phyloP scores from a whole-genome alignment of 2,888 invertebrate genomes.

The Apamea sordens region DNA sequence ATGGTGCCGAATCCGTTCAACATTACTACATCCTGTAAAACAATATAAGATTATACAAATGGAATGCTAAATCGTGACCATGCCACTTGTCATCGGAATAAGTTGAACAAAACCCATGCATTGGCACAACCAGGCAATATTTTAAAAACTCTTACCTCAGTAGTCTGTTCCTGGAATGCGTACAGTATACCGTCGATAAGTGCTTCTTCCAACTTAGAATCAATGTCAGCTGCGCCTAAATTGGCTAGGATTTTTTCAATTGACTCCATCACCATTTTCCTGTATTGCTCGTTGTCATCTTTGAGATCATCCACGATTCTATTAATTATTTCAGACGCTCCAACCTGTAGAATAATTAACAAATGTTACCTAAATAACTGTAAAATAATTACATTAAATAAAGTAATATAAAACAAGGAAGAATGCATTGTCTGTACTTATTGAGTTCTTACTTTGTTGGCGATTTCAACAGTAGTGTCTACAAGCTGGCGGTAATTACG shows the following conservation, averaged over 20 bases:
- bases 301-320: conserved; percentile 99
- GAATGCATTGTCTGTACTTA: background rate
- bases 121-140: background rate
- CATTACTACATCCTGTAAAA: conserved; percentile 98
- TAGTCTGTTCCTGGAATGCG: conserved; percentile 99
- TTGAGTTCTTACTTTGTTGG: conserved; percentile 93
- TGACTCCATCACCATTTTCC: conserved; percentile 99
- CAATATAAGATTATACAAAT: background rate
- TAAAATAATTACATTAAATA: background rate
- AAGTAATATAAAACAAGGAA: background rate
- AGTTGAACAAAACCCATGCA: background rate
- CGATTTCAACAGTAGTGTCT: conserved; percentile 99
- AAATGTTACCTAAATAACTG: background rate
- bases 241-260: conserved; percentile 99
- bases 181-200: conserved; percentile 99
- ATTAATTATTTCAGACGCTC: conserved; percentile 99
- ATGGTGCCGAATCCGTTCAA: conserved; percentile 99
- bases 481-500: conserved; percentile 99
- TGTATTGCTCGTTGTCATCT: conserved; percentile 99
- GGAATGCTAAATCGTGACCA: background rate
- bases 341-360: conserved; percentile 90
- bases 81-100: background rate
- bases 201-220: conserved; percentile 99
- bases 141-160: conserved; percentile 92
- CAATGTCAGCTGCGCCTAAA: conserved; percentile 99